A percentile compares a stretch with the other conserved stretches of the same genome.
These are phyloP conservation scores for Neotoma lepida DNA, from an alignment of 2,113 vertebrate genomes.

Conservation along the genomic window DNA sequence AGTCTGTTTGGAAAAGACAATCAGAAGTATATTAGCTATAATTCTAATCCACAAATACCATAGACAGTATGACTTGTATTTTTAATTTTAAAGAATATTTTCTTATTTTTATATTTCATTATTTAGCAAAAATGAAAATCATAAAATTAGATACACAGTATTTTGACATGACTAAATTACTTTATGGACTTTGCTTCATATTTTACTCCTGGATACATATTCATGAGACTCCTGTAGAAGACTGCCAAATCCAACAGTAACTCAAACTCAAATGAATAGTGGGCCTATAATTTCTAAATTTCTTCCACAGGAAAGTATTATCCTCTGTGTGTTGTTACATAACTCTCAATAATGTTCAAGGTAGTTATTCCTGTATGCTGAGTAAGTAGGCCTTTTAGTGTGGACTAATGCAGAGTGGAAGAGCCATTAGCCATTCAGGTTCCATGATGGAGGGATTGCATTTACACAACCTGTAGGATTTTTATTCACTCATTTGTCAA, in stretches of 20 bases:
- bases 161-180: not conserved
- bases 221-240: not conserved
- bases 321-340: conserved; percentile 54
- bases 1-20: not conserved
- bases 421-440: conserved; percentile 65
- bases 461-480: conserved; percentile 68
- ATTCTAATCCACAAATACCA: not conserved
- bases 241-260: conserved; percentile 42
- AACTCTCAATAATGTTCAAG: conserved; percentile 64
- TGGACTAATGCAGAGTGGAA: conserved; percentile 55
- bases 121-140: not conserved
- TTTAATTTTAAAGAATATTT: not conserved
- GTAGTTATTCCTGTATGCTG: conserved; percentile 50
- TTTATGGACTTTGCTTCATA: not conserved
- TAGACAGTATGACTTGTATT: not conserved
- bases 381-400: conserved; percentile 70
- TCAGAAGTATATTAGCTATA: not conserved
- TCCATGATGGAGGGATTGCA: conserved; percentile 51
- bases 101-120: not conserved
- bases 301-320: conserved; percentile 25
- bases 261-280: conserved; percentile 55
- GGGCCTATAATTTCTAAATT: conserved; percentile 29
- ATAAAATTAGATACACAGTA: not conserved
- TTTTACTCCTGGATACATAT: not conserved
- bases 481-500: conserved; percentile 74